Conservation (phyloP, 2,888 invertebrate species). For the Spicauda simplicius region DNA sequence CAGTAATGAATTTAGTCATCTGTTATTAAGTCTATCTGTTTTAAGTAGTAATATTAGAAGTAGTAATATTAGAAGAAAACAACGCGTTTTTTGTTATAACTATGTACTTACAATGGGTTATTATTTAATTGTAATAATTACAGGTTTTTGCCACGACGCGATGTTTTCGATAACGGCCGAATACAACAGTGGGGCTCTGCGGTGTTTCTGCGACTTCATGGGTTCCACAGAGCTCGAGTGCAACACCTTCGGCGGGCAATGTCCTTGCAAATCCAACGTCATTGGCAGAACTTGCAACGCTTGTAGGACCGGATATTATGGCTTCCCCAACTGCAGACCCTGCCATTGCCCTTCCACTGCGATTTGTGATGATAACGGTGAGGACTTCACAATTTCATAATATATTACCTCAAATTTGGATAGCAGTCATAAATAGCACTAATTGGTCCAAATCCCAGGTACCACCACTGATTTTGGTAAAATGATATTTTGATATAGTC, state of each 20-base stretch:
- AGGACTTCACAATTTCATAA: conserved; percentile 37
- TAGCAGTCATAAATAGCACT: no score
- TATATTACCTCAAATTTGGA: no score
- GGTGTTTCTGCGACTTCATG: conserved; percentile 94
- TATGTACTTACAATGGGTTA: no score
- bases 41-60: no score
- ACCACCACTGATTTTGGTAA: no score
- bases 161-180: conserved; percentile 97
- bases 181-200: conserved; percentile 96
- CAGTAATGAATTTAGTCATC: no score
- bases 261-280: conserved; percentile 95
- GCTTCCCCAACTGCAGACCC: conserved; percentile 96
- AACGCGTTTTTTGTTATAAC: no score
- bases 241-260: conserved; percentile 97
- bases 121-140: no score
- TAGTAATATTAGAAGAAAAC: no score
- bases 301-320: conserved; percentile 96
- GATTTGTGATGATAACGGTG: conserved; percentile 89
- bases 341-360: conserved; percentile 95
- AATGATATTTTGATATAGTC: no score
- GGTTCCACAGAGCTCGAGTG: conserved; percentile 95
- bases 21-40: no score
- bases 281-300: conserved; percentile 95
- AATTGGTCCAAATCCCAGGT: no score
- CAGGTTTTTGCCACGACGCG: conserved; percentile 94